Evolutionary conservation across 2,113 vertebrate species (phyloP), one percentile per base, ranked within the genome.

Genomic region (Ariopsis seemanni): DNA sequence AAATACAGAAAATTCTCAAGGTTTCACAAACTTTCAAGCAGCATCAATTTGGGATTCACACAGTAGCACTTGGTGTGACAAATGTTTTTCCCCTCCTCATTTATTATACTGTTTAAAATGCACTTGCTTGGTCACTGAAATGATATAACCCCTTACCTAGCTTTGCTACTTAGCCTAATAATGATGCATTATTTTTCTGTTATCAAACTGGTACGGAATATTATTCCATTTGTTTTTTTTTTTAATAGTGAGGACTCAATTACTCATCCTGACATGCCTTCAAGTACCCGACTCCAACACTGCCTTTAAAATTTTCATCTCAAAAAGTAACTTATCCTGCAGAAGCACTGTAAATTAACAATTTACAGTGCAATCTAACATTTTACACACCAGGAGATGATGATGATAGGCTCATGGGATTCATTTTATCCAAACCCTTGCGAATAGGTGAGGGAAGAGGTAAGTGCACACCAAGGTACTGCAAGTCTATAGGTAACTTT

Each of bases 381-480:
- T 20, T 67, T 11, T 63, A 57, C 48, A 15, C 78, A 95, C 95
- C 90, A 52, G 67, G 77, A 62, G 90, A 84, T 8, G 89, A 58
- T 2, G 90, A 58, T 2, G 80, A 58, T 2, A 67, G 63, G 84
- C 69, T 50, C 0, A 25, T 20, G 20, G 72, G 22, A 7, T 55
- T 30, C 25, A 63, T 30, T 53, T 86, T 10, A 84, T 30, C 88
- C 50, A 80, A 71, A 12, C 89, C 62, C 25, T 81, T 65, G 1
- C 48, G 42, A 8, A 92, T 93, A 11, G 95, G 94, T 69, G 94
- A 94, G 22, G 96, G 96, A 85, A 98, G 94, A 20, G 97, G 96
- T 83, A 99, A 92, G 84, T 93, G 89, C 82, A 98, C 96, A 62
- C 97, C 97, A 86, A 99, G 93, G 83, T 98, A 98, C 86, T 96